phyloP scores from a whole-genome alignment of 2,888 invertebrate species.

The Ptychoptera albimana region DNA sequence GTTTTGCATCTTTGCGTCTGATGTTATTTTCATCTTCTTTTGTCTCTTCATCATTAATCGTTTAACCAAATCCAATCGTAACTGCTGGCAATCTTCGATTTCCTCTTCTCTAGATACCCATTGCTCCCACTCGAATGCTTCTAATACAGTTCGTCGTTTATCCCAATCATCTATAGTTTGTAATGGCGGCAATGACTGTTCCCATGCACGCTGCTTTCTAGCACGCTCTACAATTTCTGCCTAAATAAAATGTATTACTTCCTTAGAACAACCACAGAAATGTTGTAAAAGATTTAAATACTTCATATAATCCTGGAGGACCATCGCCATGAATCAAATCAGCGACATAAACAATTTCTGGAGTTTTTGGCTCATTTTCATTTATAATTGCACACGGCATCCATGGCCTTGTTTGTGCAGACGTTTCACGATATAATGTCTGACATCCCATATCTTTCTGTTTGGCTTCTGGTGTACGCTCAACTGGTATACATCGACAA shows the following conservation, averaged over 20 bases:
- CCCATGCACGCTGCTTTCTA: slow-evolving; percentile 48
- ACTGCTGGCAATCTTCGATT: slow-evolving; percentile 52
- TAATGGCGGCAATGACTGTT: slow-evolving; percentile 38
- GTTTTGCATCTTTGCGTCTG: slow-evolving; percentile 33
- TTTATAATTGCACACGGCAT: slow-evolving; percentile 18
- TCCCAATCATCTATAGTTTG: slow-evolving; percentile 39
- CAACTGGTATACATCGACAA: not conserved
- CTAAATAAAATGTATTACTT: too few relatives aligned
- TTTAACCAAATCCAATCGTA: slow-evolving; percentile 38
- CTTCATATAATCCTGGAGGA: slow-evolving; percentile 24
- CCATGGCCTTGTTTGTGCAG: slow-evolving; percentile 25
- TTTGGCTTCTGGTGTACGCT: not conserved
- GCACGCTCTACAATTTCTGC: slow-evolving; percentile 47
- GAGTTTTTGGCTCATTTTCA: slow-evolving; percentile 14
- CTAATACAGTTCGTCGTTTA: slow-evolving; percentile 45
- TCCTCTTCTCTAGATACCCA: slow-evolving; percentile 73
- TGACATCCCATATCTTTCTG: slow-evolving; percentile 8
- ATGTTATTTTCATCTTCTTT: slow-evolving; percentile 34
- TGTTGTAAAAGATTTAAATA: too few relatives aligned
- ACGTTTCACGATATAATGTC: slow-evolving; percentile 20
- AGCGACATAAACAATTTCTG: slow-evolving; percentile 23
- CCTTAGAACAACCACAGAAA: not conserved
- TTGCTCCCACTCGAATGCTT: slow-evolving; percentile 65
- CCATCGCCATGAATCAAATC: slow-evolving; percentile 18
- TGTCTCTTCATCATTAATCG: slow-evolving; percentile 42